Evolutionary conservation across 2,113 vertebrate genomes (phyloP), one percentile per base, ranked within the genome.

Genomic region (Myotis yumanensis): DNA sequence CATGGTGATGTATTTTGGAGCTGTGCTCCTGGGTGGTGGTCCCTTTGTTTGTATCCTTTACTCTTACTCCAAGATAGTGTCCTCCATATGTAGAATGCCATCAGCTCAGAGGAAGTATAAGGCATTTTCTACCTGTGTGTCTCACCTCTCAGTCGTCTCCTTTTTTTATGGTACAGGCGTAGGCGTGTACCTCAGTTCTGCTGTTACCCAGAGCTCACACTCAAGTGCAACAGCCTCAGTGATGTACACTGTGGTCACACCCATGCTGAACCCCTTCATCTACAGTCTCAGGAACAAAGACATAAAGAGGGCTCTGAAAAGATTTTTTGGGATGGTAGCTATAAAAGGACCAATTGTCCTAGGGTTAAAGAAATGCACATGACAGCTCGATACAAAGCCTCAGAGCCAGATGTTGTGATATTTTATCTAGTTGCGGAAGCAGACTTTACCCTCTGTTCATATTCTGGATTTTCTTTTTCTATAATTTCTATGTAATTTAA

Each of bases 211-310:
- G 0, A 89, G 30, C 22, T 64, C 91, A 68, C 32, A 64, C 6
- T 57, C 81, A 35, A 89, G 23, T 32, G 51, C 89, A 28, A 23
- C 3, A 28, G 91, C 71, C 11, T 89, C 71, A 0, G 64, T 86
- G 12, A 51, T 94, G 48, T 94, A 94, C 77, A 83, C 93, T 0
- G 18, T 96, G 54, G 28, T 96, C 76, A 93, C 90, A 3, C 82
- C 93, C 48, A 94, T 96, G 93, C 51, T 96, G 62, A 96, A 96
- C 14, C 93, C 90, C 15, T 86, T 96, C 30, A 91, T 96, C 46
- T 96, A 96, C 7, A 96, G 92, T 4, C 77, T 95, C 17, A 84
- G 91, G n/a, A 96, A 89, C 28, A 95, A 91, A 46, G 93, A 93
- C 15, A 81, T 96, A 28, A 96, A 93, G 18, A 10, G 15, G 12